Base-by-base conservation (phyloP, 2,797 vertebrate species). In the Neoniphon sammara region DNA sequence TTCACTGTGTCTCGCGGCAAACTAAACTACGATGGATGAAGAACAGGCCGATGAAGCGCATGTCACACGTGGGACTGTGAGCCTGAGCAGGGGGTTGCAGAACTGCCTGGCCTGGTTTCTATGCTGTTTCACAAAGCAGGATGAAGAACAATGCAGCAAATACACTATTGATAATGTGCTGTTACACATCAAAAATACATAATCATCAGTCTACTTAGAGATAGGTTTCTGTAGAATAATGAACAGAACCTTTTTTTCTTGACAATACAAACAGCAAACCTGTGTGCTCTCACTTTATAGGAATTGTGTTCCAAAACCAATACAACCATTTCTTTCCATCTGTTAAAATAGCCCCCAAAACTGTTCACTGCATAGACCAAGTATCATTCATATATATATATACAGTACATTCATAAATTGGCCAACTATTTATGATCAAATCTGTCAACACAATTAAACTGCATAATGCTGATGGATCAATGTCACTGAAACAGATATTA, bases 81-180 rank as follows among this genome's bases (percentile, higher is more conserved):
- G 11, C 12, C 36, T 12, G 36, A 12, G 7, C 34, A 36, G 34
- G 7, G 7, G 12, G 36, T 3, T 39, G 42, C 59, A 20, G 34
- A 75, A 15, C 36, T 2, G 31, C 31, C 31, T 8, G 2, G 12
- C 14, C 42, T 44, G 50, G 30, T 61, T 57, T 25, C 21, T 25
- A 9, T 11, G 17, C 27, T 21, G 57, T 73, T 76, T 44, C n/a
- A 46, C 25, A 18, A 55, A 70, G 36, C 42, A 70, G 67, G 20
- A 39, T 36, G 60, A 73, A 64, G 53, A 50, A 39, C 1, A 14
- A 77, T 50, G 56, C 58, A 59, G 56, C 9, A 54, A 34, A 55
- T 14, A n/a, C 5, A 44, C 14, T 44, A 15, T 1, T 36, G 5
- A 59, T 36, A 21, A 30, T 2, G 31, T 20, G n/a, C 1, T 25